Evolutionary conservation across 2,797 vertebrate species (phyloP), one percentile per base, ranked within the genome.

Genomic region (Onychomys arenicola): DNA sequence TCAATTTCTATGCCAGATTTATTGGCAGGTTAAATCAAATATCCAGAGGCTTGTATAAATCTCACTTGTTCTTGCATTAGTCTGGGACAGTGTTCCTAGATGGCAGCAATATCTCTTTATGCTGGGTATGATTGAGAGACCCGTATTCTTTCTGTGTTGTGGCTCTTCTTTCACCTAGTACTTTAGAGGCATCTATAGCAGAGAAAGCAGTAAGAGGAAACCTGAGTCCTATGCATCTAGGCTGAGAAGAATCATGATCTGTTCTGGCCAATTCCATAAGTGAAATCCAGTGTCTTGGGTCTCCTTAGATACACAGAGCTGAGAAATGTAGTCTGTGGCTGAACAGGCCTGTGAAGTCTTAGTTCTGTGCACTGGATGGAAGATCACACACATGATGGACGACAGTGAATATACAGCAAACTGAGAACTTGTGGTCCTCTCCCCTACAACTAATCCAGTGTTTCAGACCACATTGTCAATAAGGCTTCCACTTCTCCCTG

Each of bases 181-280:
- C 83, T 78, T 93, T 43, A 77, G 29, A 81, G 63, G 63, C 32
- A 27, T 82, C 55, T 95, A 23, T 61, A 75, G 73, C 49, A 90
- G 77, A 43, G 14, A 17, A 49, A 73, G 34, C 7, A 19, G 8
- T 43, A 76, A 67, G n/a, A 84, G 19, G n/a, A 63, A 59, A 34
- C 34, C 16, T n/a, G n/a, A 6, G 11, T 49, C 49, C 29, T 83
- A 69, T 14, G 34, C n/a, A 32, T 17, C 40, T 80, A 13, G 67
- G 5, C 23, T 78, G 37, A 84, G 27, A 59, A 71, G 37, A 65
- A 19, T 73, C 63, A 19, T 23, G 5, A 11, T 52, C 43, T 16
- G 13, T 71, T 71, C 23, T 82, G 57, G 9, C 85, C 19, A 27
- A 2, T 87, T 93, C 85, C 27, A 2, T 23, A 32, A 43, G 10